These are phyloP conservation scores for Cerastis rubricosa DNA, from an alignment of 2,888 invertebrate genomes.

Conservation along the genomic window DNA sequence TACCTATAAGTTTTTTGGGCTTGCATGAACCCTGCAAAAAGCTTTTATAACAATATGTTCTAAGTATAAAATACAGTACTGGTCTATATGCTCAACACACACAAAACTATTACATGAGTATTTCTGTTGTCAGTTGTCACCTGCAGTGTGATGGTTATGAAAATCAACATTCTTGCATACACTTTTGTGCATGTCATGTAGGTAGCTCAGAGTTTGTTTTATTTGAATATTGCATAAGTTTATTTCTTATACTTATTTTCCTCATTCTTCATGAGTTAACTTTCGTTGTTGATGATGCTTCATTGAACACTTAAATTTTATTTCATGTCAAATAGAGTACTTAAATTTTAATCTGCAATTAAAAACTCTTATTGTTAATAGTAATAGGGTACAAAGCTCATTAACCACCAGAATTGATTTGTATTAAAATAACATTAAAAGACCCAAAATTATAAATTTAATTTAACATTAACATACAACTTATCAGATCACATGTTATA, in stretches of 20 bases:
- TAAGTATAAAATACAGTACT: neutral
- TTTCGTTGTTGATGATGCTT: neutral
- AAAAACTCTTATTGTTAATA: neutral
- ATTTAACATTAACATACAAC: constrained; percentile 31
- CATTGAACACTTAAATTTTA: neutral
- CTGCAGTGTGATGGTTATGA: too few relatives aligned
- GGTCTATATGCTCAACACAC: constrained; percentile 1
- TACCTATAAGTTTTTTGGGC: constrained; percentile 1
- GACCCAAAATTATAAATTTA: constrained; percentile 31
- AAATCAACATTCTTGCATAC: neutral
- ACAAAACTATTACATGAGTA: constrained; percentile 6
- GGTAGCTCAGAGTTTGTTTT: neutral
- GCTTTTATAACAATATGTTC: neutral
- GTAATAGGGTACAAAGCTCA: constrained; percentile 19
- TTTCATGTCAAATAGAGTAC: neutral
- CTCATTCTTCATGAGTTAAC: neutral
- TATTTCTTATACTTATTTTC: neutral
- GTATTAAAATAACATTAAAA: constrained; percentile 25
- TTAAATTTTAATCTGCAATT: constrained; percentile 1
- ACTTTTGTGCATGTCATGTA: neutral
- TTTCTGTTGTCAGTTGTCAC: too few relatives aligned
- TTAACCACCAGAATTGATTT: constrained; percentile 26
- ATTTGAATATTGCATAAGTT: neutral
- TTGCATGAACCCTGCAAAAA: constrained; percentile 5
- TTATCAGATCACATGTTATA: constrained; percentile 46